These are phyloP conservation scores for Zootoca vivipara DNA, from an alignment of 2,113 vertebrate species.

Conservation along the genomic window DNA sequence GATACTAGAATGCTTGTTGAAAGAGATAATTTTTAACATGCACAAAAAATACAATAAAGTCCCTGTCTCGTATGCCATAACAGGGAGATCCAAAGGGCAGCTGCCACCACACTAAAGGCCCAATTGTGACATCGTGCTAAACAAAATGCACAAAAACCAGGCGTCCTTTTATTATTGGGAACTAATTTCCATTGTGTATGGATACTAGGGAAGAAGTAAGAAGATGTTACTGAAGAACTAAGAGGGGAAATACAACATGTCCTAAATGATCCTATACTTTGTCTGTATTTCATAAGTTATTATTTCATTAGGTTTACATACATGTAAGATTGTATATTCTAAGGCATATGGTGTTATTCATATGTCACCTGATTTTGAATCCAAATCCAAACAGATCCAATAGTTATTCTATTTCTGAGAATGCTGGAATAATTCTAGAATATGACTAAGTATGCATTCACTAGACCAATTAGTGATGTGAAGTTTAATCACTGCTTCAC, in stretches of 20 bases:
- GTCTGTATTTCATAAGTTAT: not conserved
- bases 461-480: not conserved
- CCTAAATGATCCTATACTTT: not conserved
- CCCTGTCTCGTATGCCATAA: too few relatives aligned
- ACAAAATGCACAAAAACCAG: slow-evolving; percentile 33
- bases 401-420: not conserved
- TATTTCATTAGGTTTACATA: not conserved
- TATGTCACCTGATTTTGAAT: not conserved
- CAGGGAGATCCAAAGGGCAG: too few relatives aligned
- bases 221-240: not conserved
- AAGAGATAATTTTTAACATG: too few relatives aligned
- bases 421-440: not conserved
- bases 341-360: not conserved
- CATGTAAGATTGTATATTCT: not conserved
- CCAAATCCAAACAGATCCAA: not conserved
- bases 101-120: too few relatives aligned
- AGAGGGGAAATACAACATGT: not conserved
- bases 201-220: not conserved
- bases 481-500: not conserved
- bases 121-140: slow-evolving; percentile 3
- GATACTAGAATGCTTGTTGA: too few relatives aligned
- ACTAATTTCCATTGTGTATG: not conserved
- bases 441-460: not conserved
- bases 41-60: too few relatives aligned
- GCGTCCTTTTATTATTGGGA: slow-evolving; percentile 42